Evolutionary conservation across 2,888 invertebrate species (phyloP).

Genomic region (Oscheius sp.): DNA sequence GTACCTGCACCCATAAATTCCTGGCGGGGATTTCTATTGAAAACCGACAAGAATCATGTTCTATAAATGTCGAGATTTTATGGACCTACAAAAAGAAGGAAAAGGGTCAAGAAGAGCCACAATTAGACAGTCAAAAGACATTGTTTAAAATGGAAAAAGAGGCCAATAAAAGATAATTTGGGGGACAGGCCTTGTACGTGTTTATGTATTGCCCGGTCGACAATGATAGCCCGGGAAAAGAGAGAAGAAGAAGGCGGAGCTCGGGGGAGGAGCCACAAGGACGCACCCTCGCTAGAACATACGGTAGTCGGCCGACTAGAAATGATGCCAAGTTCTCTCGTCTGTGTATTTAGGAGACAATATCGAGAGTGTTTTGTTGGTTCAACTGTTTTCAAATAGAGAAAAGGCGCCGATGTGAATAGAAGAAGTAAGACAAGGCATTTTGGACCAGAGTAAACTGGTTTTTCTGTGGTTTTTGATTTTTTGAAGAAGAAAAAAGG

Average conservation of each 20-base stretch:
- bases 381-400: constrained; percentile 3
- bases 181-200: no score
- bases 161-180: background rate
- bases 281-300: background rate
- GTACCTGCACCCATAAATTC: no score
- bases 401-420: no score
- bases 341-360: background rate
- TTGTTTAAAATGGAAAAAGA: no score
- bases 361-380: constrained; percentile 9
- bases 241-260: constrained; percentile 14
- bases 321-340: background rate
- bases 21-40: no score
- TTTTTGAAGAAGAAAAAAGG: no score
- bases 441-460: no score
- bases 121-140: background rate
- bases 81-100: background rate
- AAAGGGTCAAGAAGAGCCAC: background rate
- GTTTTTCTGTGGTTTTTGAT: no score
- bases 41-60: no score
- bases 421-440: no score
- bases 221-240: constrained; percentile 21
- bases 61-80: no score
- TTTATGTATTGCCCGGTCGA: background rate
- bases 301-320: constrained; percentile 4
- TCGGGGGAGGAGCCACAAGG: background rate